Percentiles rank a stretch among this genome's conserved stretches.
Evolutionary conservation across 2,113 vertebrate species (phyloP).

Genomic region (Scytalopus superciliaris): DNA sequence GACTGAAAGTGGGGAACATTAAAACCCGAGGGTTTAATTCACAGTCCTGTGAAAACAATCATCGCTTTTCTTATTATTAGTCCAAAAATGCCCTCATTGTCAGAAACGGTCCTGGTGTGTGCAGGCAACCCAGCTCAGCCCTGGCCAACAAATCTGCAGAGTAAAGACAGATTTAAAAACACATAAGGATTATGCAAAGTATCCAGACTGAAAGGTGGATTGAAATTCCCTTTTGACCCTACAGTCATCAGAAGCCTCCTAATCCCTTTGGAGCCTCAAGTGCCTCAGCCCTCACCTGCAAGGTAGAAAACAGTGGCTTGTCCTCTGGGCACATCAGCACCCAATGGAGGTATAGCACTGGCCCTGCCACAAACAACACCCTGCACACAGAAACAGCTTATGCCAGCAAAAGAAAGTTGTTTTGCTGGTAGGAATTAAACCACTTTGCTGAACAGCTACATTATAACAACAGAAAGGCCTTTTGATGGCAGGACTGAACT

Average conservation of each 20-base stretch:
- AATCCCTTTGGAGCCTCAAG: background rate
- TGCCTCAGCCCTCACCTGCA: background rate
- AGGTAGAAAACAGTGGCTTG: background rate
- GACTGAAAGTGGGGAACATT: background rate
- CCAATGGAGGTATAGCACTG: background rate
- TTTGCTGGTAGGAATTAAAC: slow-evolving; percentile 50
- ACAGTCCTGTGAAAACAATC: background rate
- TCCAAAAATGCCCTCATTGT: background rate
- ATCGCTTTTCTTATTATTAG: background rate
- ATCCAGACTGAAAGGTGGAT: background rate
- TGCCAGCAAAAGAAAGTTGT: slow-evolving; percentile 36
- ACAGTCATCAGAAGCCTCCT: background rate
- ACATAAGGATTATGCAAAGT: background rate
- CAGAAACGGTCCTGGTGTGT: background rate
- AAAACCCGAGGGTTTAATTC: background rate
- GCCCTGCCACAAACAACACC: slow-evolving; percentile 15
- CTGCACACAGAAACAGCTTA: background rate
- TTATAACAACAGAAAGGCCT: slow-evolving; percentile 44
- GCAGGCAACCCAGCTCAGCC: background rate
- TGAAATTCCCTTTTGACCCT: background rate
- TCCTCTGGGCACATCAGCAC: background rate
- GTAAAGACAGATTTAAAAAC: background rate
- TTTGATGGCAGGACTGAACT: slow-evolving; percentile 49
- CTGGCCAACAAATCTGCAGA: background rate
- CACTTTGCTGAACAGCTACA: slow-evolving; percentile 15